A percentile compares a stretch with the other conserved stretches of the same genome.
These are phyloP conservation scores for Sebastes umbrosus DNA, from an alignment of 2,797 vertebrate genomes.

Conservation along the genomic window DNA sequence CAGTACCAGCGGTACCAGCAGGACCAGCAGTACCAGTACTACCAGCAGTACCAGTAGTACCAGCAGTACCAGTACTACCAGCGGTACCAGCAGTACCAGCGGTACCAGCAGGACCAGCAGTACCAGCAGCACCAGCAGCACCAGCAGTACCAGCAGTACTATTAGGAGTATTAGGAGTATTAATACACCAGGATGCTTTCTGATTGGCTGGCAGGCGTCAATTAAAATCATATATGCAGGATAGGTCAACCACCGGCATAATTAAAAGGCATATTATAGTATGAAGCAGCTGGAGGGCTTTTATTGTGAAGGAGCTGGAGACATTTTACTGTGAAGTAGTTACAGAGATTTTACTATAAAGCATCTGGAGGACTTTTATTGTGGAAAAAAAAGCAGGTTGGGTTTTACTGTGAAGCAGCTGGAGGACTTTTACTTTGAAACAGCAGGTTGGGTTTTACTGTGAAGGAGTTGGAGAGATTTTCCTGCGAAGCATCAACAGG, in stretches of 20 bases:
- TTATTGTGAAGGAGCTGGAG: no score
- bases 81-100: accelerated
- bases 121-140: accelerated
- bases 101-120: accelerated
- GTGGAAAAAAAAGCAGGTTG: no score
- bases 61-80: accelerated
- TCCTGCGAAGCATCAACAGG: no score
- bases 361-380: no score
- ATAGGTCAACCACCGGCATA: no score
- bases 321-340: no score
- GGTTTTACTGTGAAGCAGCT: no score
- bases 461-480: no score
- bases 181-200: not conserved
- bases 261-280: not conserved
- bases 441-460: no score
- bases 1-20: accelerated
- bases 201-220: constrained; percentile 29
- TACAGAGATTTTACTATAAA: no score
- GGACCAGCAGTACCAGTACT: accelerated
- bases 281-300: not conserved
- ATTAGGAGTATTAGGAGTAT: not conserved
- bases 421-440: no score
- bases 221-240: not conserved
- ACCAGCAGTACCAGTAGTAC: accelerated
- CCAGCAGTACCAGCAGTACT: no score